A percentile compares a stretch with the other conserved stretches of the same genome.
Evolutionary conservation across 2,113 vertebrate species (phyloP).

Genomic region (Ariopsis seemanni): DNA sequence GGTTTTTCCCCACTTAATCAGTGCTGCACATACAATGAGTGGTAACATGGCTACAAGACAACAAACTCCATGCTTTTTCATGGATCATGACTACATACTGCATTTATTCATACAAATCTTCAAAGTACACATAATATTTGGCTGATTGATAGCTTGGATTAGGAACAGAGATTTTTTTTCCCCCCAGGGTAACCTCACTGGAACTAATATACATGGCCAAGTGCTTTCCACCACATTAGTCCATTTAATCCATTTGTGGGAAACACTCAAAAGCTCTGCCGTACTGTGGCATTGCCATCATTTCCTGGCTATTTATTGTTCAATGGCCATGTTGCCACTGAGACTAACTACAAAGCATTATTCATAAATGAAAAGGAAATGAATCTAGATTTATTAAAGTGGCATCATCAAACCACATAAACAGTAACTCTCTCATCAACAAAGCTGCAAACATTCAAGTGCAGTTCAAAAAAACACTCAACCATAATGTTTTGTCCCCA

Average conservation of each 20-base stretch:
- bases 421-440: constrained; percentile 49
- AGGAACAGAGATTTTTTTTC: constrained; percentile 44
- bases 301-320: constrained; percentile 64
- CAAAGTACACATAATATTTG: background rate
- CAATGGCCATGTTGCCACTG: constrained; percentile 47
- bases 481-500: background rate
- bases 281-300: constrained; percentile 56
- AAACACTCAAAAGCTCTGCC: constrained; percentile 42
- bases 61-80: background rate
- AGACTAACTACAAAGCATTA: constrained; percentile 9
- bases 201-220: constrained; percentile 56
- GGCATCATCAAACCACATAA: constrained; percentile 65
- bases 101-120: constrained; percentile 13
- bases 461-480: background rate
- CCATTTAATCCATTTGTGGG: constrained; percentile 16
- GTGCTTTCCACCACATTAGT: constrained; percentile 45
- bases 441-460: background rate
- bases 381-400: constrained; percentile 57
- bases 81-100: background rate
- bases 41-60: constrained; percentile 8
- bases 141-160: constrained; percentile 56
- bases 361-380: constrained; percentile 22
- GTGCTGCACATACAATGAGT: background rate
- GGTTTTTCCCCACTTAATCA: background rate
- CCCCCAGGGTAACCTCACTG: constrained; percentile 61